Evolutionary conservation across 1,140 invertebrate species (phyloP).

Genomic region (Cotesia vestalis): DNA sequence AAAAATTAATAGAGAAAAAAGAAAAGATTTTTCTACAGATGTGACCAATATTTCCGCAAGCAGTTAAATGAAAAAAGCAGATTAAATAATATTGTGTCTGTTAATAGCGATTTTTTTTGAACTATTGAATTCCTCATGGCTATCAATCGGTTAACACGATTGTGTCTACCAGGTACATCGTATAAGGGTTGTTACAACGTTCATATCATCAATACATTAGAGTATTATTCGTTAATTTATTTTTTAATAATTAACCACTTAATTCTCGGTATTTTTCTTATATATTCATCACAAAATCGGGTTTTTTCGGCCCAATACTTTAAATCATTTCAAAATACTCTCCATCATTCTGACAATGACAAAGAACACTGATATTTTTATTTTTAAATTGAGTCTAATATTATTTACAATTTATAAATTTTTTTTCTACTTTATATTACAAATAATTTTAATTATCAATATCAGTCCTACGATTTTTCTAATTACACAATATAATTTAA

Average conservation of each 20-base stretch:
- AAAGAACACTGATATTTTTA: slow-evolving; percentile 8
- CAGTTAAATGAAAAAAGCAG: slow-evolving; percentile 3
- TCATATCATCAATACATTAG: slow-evolving; percentile 31
- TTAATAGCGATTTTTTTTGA: slow-evolving; percentile 16
- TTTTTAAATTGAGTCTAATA: neutral
- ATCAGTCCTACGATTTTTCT: too few relatives aligned
- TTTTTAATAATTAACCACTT: neutral
- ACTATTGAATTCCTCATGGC: slow-evolving; percentile 53
- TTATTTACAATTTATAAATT: too few relatives aligned
- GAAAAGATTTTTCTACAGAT: neutral
- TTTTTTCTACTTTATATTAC: too few relatives aligned
- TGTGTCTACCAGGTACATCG: slow-evolving; percentile 62
- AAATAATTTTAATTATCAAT: too few relatives aligned
- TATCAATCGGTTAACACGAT: slow-evolving; percentile 53
- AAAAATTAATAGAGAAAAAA: too few relatives aligned
- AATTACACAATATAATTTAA: too few relatives aligned
- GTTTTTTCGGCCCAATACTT: slow-evolving; percentile 17
- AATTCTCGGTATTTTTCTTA: slow-evolving; percentile 6
- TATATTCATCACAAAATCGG: slow-evolving; percentile 16
- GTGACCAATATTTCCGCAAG: neutral
- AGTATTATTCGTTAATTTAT: slow-evolving; percentile 27
- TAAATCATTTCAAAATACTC: slow-evolving; percentile 11
- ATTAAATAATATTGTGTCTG: slow-evolving; percentile 25
- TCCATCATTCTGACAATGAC: slow-evolving; percentile 18
- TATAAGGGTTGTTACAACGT: slow-evolving; percentile 53